Base-by-base conservation (phyloP, 2,113 vertebrate genomes). In the Sporophila hypoxantha region DNA sequence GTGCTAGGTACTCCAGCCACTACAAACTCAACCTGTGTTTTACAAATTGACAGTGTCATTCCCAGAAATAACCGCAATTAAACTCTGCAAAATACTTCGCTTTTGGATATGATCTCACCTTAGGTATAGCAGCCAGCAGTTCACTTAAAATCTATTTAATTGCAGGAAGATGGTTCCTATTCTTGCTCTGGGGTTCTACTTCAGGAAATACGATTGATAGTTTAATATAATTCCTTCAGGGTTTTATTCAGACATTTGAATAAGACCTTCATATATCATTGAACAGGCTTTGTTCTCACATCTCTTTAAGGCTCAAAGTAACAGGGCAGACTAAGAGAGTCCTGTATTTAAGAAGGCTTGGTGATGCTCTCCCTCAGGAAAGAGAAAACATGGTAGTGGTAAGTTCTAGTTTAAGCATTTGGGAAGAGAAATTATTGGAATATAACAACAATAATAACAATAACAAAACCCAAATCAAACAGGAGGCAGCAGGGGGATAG, bases 191-290 rank as follows among this genome's bases (percentile, higher is more conserved):
- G 59, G 62, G 41, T 82, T 93, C 80, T 81, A 83, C 80, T 88
- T 71, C 88, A 21, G 73, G 88, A 82, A 93, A 81, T 20, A 52
- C 30, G 50, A 87, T 44, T 83, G 57, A 93, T 68, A 62, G 25
- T 85, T 77, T 75, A 65, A 56, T 83, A 53, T 64, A 83, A 75
- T 32, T 68, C 69, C 66, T 80, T 77, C 34, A 71, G 61, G 41
- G 27, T 75, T 89, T 91, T 94, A 71, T 70, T 85, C 61, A 75
- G 74, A 57, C 37, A 71, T 83, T 85, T 89, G 66, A 88, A 89
- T 93, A 93, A 88, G 83, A 81, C 62, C 83, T 86, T 82, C 64
- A 82, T 74, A 16, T 70, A 80, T 87, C 68, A 70, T 26, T 80
- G 79, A 91, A 73, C 10, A 77, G 68, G 49, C 44, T 92, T 87